These are phyloP conservation scores for Poeciliopsis paucimaculata DNA, from an alignment of 2,797 vertebrate genomes.

Conservation along the genomic window DNA sequence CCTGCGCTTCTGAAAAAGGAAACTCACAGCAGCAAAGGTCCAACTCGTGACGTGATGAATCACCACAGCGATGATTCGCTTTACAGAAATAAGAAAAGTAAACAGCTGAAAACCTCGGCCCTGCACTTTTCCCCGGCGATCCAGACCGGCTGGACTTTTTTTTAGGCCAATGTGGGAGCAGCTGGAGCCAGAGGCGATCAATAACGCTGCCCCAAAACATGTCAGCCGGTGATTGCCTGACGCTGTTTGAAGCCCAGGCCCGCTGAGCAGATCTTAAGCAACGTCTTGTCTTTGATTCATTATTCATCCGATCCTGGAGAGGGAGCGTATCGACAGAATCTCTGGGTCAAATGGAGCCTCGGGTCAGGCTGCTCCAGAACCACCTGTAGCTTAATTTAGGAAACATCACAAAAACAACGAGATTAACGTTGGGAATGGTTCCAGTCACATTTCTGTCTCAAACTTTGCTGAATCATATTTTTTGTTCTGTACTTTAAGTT, in stretches of 20 bases:
- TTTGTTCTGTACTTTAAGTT: background rate
- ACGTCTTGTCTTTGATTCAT: conserved; percentile 75
- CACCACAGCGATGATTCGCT: conserved; percentile 20
- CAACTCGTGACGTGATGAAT: conserved; percentile 54
- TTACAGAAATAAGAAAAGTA: conserved; percentile 56
- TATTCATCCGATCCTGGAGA: conserved; percentile 74
- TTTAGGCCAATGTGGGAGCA: conserved; percentile 27
- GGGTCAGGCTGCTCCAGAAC: conserved; percentile 18
- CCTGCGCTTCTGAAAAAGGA: conserved; percentile 19
- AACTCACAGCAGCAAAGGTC: conserved; percentile 46
- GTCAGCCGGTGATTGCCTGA: conserved; percentile 72
- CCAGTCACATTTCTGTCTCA: background rate
- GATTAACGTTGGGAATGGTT: background rate
- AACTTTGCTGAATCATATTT: background rate
- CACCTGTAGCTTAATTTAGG: background rate
- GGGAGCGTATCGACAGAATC: conserved; percentile 62
- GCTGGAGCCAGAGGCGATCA: conserved; percentile 60
- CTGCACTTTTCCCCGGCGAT: conserved; percentile 35
- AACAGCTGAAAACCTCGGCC: conserved; percentile 45
- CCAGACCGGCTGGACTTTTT: conserved; percentile 18
- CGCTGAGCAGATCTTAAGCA: conserved; percentile 74
- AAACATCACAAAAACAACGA: background rate
- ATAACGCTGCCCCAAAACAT: conserved; percentile 63
- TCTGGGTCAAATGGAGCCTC: conserved; percentile 43
- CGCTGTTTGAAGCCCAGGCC: conserved; percentile 73